Percentiles rank a stretch among this genome's conserved stretches.
phyloP scores from a whole-genome alignment of 2,113 vertebrate genomes.

The Myrmophylax atrothorax region DNA sequence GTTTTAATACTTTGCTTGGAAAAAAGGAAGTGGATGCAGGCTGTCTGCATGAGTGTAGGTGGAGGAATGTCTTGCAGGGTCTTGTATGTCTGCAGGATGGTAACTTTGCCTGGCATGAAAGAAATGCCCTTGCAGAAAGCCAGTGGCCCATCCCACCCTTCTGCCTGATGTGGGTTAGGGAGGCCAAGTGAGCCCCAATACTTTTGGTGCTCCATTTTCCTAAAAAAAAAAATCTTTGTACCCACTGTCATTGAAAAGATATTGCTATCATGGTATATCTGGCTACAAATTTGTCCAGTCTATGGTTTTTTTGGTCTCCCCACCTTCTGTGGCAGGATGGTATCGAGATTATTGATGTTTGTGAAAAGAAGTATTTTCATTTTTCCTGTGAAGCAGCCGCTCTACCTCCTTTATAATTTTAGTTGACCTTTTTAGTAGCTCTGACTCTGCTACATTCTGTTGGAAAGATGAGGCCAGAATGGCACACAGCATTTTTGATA shows the following conservation, averaged over 20 bases:
- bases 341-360: background rate
- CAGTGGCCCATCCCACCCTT: background rate
- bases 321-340: background rate
- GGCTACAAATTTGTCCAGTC: background rate
- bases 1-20: background rate
- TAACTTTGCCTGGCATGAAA: fast-evolving
- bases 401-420: background rate
- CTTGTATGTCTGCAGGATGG: background rate
- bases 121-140: background rate
- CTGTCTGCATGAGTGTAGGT: background rate
- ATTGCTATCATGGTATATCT: background rate
- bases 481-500: background rate
- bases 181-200: background rate
- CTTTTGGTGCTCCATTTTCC: background rate
- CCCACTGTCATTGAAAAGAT: background rate
- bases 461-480: background rate
- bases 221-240: background rate
- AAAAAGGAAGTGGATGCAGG: background rate
- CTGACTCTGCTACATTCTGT: background rate
- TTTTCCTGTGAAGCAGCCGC: background rate
- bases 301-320: background rate
- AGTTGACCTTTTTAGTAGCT: background rate
- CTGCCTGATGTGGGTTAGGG: background rate
- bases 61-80: background rate
- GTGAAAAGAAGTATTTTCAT: background rate